These are phyloP conservation scores for Laterallus jamaicensis DNA, from an alignment of 2,113 vertebrate species.

Conservation along the genomic window DNA sequence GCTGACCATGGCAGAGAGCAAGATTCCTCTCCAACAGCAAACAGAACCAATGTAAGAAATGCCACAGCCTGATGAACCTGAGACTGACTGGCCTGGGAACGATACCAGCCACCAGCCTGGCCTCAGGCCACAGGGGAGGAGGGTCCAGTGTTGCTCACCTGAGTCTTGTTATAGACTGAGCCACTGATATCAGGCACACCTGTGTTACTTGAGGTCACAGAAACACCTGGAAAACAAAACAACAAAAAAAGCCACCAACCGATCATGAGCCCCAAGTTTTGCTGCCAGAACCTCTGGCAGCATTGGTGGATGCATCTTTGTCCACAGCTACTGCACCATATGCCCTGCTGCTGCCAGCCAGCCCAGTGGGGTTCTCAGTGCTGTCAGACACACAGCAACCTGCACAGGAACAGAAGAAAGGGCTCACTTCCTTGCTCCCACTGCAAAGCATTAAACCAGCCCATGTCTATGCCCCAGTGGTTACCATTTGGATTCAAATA, in stretches of 20 bases:
- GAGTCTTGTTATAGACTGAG: conserved; percentile 93
- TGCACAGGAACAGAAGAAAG: not conserved
- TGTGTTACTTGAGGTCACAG: conserved; percentile 86
- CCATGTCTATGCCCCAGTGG: accelerated
- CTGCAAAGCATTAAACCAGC: not conserved
- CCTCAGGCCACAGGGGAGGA: not conserved
- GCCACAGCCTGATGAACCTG: not conserved
- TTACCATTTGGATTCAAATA: not conserved
- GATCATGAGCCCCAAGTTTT: accelerated
- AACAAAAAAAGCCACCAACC: not conserved
- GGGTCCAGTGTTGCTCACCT: conserved; percentile 75
- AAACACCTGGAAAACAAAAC: conserved; percentile 79
- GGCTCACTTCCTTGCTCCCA: not conserved
- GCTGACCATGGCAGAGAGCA: not conserved
- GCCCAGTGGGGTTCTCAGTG: accelerated
- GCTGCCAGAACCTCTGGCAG: not conserved
- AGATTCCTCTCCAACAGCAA: not conserved
- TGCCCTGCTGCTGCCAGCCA: not conserved
- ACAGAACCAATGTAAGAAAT: not conserved
- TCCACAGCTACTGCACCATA: not conserved
- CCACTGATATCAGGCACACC: conserved; percentile 92
- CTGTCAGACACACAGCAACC: not conserved
- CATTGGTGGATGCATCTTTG: not conserved
- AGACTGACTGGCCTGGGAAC: not conserved
- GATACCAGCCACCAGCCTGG: not conserved